phyloP scores from a whole-genome alignment of 1,140 invertebrate genomes.

The Drosophila novamexicana region DNA sequence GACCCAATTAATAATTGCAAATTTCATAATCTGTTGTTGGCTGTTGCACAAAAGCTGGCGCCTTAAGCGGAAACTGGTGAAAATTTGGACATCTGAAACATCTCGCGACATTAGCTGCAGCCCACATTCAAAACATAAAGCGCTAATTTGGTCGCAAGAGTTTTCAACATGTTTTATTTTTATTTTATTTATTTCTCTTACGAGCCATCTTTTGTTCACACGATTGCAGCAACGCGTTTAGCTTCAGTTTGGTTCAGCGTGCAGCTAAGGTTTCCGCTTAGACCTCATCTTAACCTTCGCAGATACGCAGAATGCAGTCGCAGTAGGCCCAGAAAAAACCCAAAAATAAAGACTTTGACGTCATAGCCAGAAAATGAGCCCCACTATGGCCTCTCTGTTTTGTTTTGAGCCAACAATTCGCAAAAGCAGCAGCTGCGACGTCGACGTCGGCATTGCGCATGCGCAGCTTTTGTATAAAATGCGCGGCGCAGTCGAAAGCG shows the following conservation, averaged over 20 bases:
- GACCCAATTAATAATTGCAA: constrained; percentile 79
- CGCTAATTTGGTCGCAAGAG: constrained; percentile 59
- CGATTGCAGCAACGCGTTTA: constrained; percentile 32
- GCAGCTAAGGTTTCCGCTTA: constrained; percentile 42
- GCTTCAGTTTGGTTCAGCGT: not conserved
- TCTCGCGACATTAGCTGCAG: constrained; percentile 19
- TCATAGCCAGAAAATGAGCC: constrained; percentile 33
- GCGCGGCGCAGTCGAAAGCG: constrained; percentile 65
- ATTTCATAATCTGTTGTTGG: constrained; percentile 57
- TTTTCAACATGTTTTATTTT: constrained; percentile 35
- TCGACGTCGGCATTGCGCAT: constrained; percentile 53
- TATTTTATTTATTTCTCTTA: constrained; percentile 13
- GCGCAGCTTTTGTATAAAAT: constrained; percentile 77
- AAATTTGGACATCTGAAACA: constrained; percentile 50
- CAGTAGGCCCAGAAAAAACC: constrained; percentile 35
- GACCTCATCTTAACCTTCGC: constrained; percentile 53
- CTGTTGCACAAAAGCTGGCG: constrained; percentile 41
- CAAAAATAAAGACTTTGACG: constrained; percentile 45
- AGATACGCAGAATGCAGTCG: constrained; percentile 57
- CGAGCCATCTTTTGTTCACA: constrained; percentile 33
- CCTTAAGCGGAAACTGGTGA: constrained; percentile 70
- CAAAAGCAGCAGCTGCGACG: constrained; percentile 40
- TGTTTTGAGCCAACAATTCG: constrained; percentile 76
- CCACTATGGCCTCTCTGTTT: constrained; percentile 44
- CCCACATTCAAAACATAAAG: constrained; percentile 51